Conservation (phyloP, 2,113 vertebrate genomes). For the Callorhinus ursinus region DNA sequence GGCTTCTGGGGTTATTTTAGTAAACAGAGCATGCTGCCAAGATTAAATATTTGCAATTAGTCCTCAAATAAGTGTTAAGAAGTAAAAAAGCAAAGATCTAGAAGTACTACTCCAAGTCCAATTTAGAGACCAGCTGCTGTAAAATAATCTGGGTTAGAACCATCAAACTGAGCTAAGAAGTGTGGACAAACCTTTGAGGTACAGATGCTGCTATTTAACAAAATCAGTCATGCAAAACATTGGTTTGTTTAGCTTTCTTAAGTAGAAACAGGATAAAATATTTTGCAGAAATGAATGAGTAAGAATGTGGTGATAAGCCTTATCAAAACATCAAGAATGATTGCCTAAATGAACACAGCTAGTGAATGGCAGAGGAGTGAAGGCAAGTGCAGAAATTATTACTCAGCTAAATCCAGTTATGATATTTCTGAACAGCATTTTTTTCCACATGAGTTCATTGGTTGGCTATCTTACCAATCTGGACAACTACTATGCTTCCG, state of each 20-base stretch:
- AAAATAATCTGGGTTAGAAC: background rate
- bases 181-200: background rate
- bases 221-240: background rate
- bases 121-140: background rate
- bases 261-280: background rate
- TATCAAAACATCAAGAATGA: background rate
- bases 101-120: background rate
- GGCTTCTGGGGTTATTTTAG: background rate
- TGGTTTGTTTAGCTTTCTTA: conserved; percentile 25
- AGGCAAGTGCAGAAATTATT: background rate
- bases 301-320: conserved; percentile 19
- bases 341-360: background rate
- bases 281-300: conserved; percentile 48
- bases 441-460: background rate
- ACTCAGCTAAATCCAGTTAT: background rate
- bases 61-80: background rate
- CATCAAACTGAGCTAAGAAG: background rate
- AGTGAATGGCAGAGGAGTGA: background rate
- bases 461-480: background rate
- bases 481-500: background rate
- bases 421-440: background rate
- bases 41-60: background rate
- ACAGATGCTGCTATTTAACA: background rate
- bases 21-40: background rate
- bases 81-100: background rate